A percentile compares a stretch with the other conserved stretches of the same genome.
Conservation (phyloP, 2,113 vertebrate genomes). For the Sarotherodon lohbergeri region DNA sequence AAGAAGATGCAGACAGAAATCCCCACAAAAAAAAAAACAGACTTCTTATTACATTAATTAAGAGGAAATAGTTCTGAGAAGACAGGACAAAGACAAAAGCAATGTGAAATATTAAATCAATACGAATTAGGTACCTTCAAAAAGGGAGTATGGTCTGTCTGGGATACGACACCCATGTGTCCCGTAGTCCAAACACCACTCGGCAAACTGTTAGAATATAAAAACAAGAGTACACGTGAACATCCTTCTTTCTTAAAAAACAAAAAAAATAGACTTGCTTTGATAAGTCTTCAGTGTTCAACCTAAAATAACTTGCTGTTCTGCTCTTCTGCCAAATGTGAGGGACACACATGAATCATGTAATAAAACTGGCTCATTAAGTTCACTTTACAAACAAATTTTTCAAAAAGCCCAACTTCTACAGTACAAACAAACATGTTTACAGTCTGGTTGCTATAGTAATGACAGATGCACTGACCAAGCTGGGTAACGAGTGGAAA, state of each 20-base stretch:
- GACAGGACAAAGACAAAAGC: background rate
- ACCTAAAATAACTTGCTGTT: background rate
- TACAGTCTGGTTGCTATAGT: background rate
- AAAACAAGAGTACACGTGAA: background rate
- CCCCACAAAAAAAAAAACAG: background rate
- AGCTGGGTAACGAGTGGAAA: background rate
- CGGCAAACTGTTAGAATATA: conserved; percentile 82
- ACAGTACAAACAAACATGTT: background rate
- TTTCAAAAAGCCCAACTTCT: background rate
- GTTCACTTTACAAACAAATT: background rate
- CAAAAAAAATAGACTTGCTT: rapidly evolving
- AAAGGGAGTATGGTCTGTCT: conserved; percentile 94
- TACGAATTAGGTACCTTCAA: conserved; percentile 82
- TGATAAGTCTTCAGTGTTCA: background rate
- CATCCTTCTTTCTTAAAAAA: background rate
- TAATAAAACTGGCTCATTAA: background rate
- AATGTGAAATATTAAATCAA: background rate
- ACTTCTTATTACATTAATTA: background rate
- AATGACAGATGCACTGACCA: background rate
- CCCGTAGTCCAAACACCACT: conserved; percentile 97
- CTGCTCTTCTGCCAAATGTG: background rate
- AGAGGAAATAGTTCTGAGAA: background rate
- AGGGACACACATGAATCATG: background rate
- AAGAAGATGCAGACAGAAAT: background rate
- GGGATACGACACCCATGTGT: conserved; percentile 95